A percentile compares a stretch with the other conserved stretches of the same genome.
phyloP scores from a whole-genome alignment of 1,140 invertebrate genomes.

The Heliconius nattereri region DNA sequence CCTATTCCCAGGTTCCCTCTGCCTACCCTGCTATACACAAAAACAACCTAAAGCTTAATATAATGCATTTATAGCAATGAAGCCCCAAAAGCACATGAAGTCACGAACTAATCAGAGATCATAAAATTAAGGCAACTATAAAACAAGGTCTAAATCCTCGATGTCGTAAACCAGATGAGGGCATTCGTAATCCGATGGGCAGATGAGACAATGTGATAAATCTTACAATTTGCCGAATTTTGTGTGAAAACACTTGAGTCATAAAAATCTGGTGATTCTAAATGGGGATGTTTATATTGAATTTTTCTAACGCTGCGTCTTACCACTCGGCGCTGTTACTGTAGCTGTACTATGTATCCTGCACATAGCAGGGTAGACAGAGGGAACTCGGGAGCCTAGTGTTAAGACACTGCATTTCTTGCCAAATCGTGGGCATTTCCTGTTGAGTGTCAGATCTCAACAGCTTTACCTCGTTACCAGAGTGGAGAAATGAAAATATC shows the following conservation, averaged over 20 bases:
- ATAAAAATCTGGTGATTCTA: constrained; percentile 47
- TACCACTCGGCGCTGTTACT: too few relatives aligned
- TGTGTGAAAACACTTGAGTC: constrained; percentile 49
- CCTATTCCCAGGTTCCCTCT: too few relatives aligned
- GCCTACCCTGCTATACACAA: not conserved
- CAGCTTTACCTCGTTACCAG: too few relatives aligned
- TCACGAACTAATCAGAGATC: constrained; percentile 58
- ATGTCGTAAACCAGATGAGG: constrained; percentile 68
- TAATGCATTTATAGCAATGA: not conserved
- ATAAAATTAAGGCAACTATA: constrained; percentile 73
- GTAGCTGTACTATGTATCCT: too few relatives aligned
- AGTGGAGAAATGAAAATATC: too few relatives aligned
- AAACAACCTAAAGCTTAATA: not conserved
- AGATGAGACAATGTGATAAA: constrained; percentile 62
- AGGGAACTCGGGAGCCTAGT: too few relatives aligned
- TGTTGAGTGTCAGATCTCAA: too few relatives aligned
- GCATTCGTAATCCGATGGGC: constrained; percentile 59
- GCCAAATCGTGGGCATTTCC: too few relatives aligned
- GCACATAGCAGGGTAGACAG: too few relatives aligned
- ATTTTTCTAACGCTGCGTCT: too few relatives aligned
- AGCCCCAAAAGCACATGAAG: constrained; percentile 31
- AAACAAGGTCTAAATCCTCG: constrained; percentile 53
- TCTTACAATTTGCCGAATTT: constrained; percentile 58
- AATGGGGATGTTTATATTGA: too few relatives aligned
- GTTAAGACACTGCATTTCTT: too few relatives aligned